Percentiles rank a stretch among this genome's conserved stretches.
Evolutionary conservation across 1,140 invertebrate species (phyloP).

Genomic region (Pseudoatta argentina): DNA sequence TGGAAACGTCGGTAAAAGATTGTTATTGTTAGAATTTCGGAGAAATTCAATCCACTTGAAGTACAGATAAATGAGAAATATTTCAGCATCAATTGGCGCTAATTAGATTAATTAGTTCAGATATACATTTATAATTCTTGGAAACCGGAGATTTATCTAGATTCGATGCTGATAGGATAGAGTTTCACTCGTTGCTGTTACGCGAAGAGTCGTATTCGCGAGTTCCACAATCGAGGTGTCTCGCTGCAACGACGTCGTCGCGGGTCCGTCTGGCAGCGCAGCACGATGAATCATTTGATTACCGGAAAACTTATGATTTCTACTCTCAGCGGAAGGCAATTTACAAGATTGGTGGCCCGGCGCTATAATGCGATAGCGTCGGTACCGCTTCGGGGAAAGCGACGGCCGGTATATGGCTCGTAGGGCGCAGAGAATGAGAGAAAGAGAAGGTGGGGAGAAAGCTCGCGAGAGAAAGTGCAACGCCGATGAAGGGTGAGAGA

Average conservation of each 20-base stretch:
- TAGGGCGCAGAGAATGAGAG: not conserved
- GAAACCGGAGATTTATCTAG: not conserved
- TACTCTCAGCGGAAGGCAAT: slow-evolving; percentile 78
- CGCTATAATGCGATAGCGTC: slow-evolving; percentile 75
- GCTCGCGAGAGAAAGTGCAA: slow-evolving; percentile 34
- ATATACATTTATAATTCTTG: slow-evolving; percentile 11
- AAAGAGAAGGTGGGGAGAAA: not conserved
- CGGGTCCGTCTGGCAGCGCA: slow-evolving; percentile 45
- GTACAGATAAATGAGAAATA: not conserved
- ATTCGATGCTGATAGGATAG: not conserved
- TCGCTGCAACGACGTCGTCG: slow-evolving; percentile 35
- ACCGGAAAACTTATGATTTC: slow-evolving; percentile 77
- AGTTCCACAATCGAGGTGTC: slow-evolving; percentile 32
- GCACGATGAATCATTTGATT: slow-evolving; percentile 78
- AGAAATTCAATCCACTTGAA: not conserved
- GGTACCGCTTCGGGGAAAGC: slow-evolving; percentile 63
- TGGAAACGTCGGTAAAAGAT: not conserved
- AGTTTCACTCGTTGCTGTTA: not conserved
- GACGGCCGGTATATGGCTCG: slow-evolving; percentile 37
- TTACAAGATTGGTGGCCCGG: slow-evolving; percentile 77
- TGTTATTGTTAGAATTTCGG: not conserved
- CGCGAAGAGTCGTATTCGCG: not conserved
- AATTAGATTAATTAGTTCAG: slow-evolving; percentile 30
- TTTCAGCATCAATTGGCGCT: slow-evolving; percentile 3
- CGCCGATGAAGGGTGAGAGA: not conserved